Evolutionary conservation across 2,888 invertebrate species (phyloP), one percentile per base, ranked within the genome.

Genomic region (Coelopa pilipes): DNA sequence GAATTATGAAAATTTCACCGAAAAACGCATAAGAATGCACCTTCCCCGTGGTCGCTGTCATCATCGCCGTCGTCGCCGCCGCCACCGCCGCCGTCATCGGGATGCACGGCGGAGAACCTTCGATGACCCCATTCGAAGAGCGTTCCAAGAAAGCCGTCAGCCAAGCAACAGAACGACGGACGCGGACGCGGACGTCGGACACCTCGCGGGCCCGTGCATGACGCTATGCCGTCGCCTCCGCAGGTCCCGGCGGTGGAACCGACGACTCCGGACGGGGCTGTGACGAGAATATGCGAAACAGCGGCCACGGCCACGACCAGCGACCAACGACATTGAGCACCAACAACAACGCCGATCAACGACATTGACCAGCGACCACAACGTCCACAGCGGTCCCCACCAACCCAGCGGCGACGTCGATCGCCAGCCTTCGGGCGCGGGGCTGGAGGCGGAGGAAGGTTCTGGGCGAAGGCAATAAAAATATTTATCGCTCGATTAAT

Each of bases 111-210:
- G 19, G 17, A 55, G 67, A 34, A 67, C 53, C 55, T 70, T 24
- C 5, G 68, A 55, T 76, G 73, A 73, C 75, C 75, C 72, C 76
- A 73, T 73, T 76, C 72, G 73, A 73, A 69, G 72, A 68, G 68
- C 47, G 45, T 76, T 76, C 76, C 73, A 50, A 71, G 76, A 76
- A 76, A n/a, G 19, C 12, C 21, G 55, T 17, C 10, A 53, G 53
- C 24, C 69, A 5, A 34, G 7, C 34, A 34, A 34, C 2, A 34
- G 34, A 34, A 2, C 34, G 34, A 34, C 2, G 7, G 34, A 34
- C 34, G 34, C 2, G 4, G 34, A 34, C 34, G 34, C 55, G 57
- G 67, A 34, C 34, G 49, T 55, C 75, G 72, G 34, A 65, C 72
- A 72, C 65, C 67, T 53, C 49, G n/a, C 34, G 7, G 15, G 62